Percentiles rank a stretch among this genome's conserved stretches.
Evolutionary conservation across 2,113 vertebrate species (phyloP).

Genomic region (Oxygymnocypris stewartii): DNA sequence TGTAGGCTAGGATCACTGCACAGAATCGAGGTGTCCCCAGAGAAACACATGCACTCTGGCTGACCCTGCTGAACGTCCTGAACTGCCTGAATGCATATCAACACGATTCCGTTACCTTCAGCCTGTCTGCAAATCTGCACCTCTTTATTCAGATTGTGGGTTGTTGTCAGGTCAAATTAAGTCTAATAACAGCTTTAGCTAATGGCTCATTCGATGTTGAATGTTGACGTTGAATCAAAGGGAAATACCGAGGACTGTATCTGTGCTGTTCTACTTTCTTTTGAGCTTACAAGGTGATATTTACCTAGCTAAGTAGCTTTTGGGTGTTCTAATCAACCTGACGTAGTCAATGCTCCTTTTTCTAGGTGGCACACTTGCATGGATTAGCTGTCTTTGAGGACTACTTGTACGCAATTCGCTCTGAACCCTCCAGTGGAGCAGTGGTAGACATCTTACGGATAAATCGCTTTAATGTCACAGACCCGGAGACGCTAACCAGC

Average conservation of each 20-base stretch:
- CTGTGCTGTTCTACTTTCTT: background rate
- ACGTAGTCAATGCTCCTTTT: conserved; percentile 50
- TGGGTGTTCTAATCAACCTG: background rate
- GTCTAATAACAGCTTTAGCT: conserved; percentile 14
- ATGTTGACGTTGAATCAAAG: background rate
- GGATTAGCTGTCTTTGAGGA: conserved; percentile 92
- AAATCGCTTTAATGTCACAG: conserved; percentile 88
- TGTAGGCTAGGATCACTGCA: conserved; percentile 56
- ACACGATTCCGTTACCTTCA: conserved; percentile 30
- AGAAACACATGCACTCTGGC: conserved; percentile 46
- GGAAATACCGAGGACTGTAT: background rate
- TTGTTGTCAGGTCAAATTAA: conserved; percentile 1
- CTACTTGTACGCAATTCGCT: conserved; percentile 86
- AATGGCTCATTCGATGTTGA: conserved; percentile 7
- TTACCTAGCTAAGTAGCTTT: conserved; percentile 1
- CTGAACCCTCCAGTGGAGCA: conserved; percentile 72
- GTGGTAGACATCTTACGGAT: conserved; percentile 81
- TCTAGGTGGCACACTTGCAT: conserved; percentile 87
- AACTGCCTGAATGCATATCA: conserved; percentile 49
- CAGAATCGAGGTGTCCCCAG: conserved; percentile 41
- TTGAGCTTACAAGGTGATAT: background rate
- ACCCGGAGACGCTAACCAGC: conserved; percentile 76
- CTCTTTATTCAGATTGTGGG: conserved; percentile 13
- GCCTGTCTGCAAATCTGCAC: background rate
- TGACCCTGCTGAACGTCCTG: conserved; percentile 53